Base-by-base conservation (phyloP, 2,113 vertebrate species). In the Silurus meridionalis region DNA sequence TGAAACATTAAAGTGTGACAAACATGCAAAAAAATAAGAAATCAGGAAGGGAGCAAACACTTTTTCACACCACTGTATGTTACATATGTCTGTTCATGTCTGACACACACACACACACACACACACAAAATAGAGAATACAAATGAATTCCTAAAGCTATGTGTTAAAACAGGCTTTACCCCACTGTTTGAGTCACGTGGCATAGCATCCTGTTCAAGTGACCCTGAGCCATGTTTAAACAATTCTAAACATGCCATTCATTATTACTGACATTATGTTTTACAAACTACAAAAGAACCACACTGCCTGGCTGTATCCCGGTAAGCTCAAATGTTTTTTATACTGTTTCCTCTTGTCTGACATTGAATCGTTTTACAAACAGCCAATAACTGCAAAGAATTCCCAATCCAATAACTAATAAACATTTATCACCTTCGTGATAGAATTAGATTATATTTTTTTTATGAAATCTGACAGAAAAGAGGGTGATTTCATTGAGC, bases 331-430 rank as follows among this genome's bases (percentile, higher is more conserved):
- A 63, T 7, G 11, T n/a, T 55, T 2, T 55, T 58, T 63, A 37
- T 52, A 57, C 28, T 58, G 37, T 55, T 82, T 58, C 57, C 64
- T 52, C 23, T 17, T 69, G 60, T 55, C 52, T 3, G 72, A 23
- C 23, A 79, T 46, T 23, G 58, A 63, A 83, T 46, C 23, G 72
- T 17, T 82, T 82, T 79, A 58, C 71, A 79, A 90, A 88, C 61
- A 81, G 10, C 48, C 64, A 57, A 37, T 37, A 66, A 8, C 53
- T n/a, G 23, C 52, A 25, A 63, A 28, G 21, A 72, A 46, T 15
- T 19, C 46, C 14, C 28, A 79, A 66, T 74, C 69, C 82, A 89
- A 25, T 9, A 50, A 79, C 10, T 74, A 86, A 2, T 9, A 80
- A 80, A 6, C 6, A 57, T 67, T 61, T 74, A 82, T 80, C 74